phyloP scores from a whole-genome alignment of 2,888 invertebrate species.

The Ryuthela nishihirai region DNA sequence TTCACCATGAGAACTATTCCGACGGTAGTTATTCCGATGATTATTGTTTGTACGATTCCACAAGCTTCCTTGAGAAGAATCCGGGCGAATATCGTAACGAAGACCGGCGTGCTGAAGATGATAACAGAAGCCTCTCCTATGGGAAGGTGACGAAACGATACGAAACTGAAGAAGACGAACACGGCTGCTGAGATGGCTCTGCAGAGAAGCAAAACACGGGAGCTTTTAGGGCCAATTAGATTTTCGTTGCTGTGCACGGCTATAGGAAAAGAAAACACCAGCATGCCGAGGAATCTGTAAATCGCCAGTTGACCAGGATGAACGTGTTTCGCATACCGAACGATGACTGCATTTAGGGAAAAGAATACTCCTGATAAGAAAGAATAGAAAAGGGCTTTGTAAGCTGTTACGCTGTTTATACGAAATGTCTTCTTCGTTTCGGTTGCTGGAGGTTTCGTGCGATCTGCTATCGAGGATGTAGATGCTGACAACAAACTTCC shows the following conservation, averaged over 20 bases:
- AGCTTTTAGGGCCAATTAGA: constrained; percentile 70
- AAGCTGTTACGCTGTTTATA: no score
- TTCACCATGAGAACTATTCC: constrained; percentile 84
- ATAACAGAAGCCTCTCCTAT: constrained; percentile 86
- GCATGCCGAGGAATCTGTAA: constrained; percentile 79
- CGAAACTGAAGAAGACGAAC: constrained; percentile 83
- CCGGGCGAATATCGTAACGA: constrained; percentile 67
- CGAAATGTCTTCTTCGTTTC: no score
- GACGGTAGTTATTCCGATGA: constrained; percentile 74
- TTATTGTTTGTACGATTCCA: constrained; percentile 76
- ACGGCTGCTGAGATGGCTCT: constrained; percentile 85
- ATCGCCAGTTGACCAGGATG: constrained; percentile 86
- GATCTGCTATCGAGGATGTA: no score
- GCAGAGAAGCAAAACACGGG: constrained; percentile 69
- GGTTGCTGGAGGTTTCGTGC: no score
- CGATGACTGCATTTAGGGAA: constrained; percentile 84
- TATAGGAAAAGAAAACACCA: constrained; percentile 82
- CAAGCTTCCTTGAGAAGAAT: constrained; percentile 80
- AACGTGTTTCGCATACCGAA: constrained; percentile 73
- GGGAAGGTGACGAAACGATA: constrained; percentile 86
- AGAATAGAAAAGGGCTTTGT: constrained; percentile 40
- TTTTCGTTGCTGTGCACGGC: constrained; percentile 73
- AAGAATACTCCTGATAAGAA: constrained; percentile 77
- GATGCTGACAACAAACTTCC: no score
- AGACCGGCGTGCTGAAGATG: constrained; percentile 87